phyloP scores from a whole-genome alignment of 2,888 invertebrate genomes.

The Phanerotoma sp. region DNA sequence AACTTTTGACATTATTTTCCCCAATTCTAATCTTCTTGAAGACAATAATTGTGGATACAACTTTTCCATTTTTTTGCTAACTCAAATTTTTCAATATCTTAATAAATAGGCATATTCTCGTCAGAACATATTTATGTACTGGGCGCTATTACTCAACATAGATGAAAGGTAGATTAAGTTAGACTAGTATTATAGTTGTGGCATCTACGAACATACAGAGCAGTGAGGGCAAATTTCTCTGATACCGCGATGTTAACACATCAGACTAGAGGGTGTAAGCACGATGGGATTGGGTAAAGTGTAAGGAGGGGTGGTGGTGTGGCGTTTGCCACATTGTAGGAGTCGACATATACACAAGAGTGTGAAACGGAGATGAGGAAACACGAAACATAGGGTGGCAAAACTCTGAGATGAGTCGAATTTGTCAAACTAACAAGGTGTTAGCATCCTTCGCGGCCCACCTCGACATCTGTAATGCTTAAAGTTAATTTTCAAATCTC shows the following conservation, averaged over 20 bases:
- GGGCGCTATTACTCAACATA: conserved; percentile 39
- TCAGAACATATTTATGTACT: conserved; percentile 10
- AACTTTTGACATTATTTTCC: no score
- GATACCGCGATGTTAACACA: conserved; percentile 24
- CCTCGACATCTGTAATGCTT: conserved; percentile 53
- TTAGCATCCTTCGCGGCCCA: conserved; percentile 48
- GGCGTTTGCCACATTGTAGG: no score
- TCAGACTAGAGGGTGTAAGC: conserved; percentile 3
- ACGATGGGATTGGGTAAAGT: neutral
- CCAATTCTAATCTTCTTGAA: no score
- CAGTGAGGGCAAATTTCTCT: conserved; percentile 29
- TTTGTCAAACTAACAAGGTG: conserved; percentile 56
- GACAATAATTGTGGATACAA: no score
- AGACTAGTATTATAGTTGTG: conserved; percentile 33
- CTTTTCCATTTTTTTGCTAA: no score
- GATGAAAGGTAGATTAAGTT: conserved; percentile 45
- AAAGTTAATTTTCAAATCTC: conserved; percentile 47
- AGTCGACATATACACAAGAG: neutral
- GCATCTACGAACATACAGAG: conserved; percentile 30
- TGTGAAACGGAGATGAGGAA: neutral
- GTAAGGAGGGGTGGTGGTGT: no score
- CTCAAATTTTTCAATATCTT: conserved; percentile 5
- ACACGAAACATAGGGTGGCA: conserved; percentile 26
- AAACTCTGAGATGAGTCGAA: conserved; percentile 44
- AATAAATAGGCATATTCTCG: conserved; percentile 1